These are phyloP conservation scores for Sylvicapra grimmia DNA, from an alignment of 2,113 vertebrate genomes.

Conservation along the genomic window DNA sequence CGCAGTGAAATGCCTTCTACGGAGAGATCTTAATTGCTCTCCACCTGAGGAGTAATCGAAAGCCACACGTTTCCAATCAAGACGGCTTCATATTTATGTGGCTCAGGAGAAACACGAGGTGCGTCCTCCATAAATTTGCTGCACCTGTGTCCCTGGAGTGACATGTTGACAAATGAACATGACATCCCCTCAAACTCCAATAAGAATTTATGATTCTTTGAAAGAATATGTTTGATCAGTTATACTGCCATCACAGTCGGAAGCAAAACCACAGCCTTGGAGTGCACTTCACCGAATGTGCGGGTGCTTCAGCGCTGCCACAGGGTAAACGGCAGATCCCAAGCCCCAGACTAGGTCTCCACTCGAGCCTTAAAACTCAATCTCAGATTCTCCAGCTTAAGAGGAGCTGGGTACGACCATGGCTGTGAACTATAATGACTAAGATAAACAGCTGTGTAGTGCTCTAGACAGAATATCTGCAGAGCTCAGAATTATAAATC, in stretches of 20 bases:
- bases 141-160: constrained; percentile 69
- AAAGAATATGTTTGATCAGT: constrained; percentile 72
- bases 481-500: neutral
- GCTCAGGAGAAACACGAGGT: constrained; percentile 32
- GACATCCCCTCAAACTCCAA: constrained; percentile 72
- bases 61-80: constrained; percentile 40
- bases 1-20: neutral
- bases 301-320: neutral
- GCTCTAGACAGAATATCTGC: neutral
- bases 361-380: neutral
- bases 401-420: neutral
- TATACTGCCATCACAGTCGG: constrained; percentile 57
- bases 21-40: neutral
- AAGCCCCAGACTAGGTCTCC: neutral
- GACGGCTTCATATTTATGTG: constrained; percentile 49
- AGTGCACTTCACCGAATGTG: constrained; percentile 31
- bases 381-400: neutral
- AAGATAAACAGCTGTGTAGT: neutral
- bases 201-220: constrained; percentile 71
- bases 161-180: constrained; percentile 72
- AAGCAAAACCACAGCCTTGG: constrained; percentile 54
- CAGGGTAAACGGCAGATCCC: neutral
- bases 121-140: constrained; percentile 40
- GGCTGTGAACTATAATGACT: neutral
- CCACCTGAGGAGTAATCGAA: constrained; percentile 37